Conservation (phyloP, 92 coral and sea anemone genomes). For the Muricea muricata region DNA sequence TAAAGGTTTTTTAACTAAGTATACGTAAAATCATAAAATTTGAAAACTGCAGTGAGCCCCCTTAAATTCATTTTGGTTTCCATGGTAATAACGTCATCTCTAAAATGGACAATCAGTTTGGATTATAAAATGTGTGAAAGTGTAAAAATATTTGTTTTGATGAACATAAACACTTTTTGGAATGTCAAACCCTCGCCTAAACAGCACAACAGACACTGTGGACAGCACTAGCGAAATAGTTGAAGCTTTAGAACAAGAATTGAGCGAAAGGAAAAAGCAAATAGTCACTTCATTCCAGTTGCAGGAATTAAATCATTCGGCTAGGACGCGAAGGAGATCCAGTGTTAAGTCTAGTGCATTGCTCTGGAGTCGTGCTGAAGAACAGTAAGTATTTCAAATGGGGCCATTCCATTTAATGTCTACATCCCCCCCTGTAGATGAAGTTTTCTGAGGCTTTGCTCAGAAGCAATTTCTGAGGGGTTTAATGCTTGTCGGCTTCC, state of each 20-base stretch:
- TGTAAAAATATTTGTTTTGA: background rate
- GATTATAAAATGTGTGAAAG: background rate
- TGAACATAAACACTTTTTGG: constrained; percentile 22
- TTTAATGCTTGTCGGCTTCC: no score
- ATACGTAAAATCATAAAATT: no score
- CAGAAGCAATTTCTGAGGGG: no score
- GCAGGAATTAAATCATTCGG: constrained; percentile 83
- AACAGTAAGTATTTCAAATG: constrained; percentile 82
- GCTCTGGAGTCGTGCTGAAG: constrained; percentile 76
- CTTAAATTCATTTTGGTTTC: background rate
- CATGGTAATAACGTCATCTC: constrained; percentile 35
- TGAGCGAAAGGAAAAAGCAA: constrained; percentile 75
- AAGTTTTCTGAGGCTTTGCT: no score
- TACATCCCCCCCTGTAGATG: no score
- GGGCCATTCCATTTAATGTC: no score
- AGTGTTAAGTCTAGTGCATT: constrained; percentile 78
- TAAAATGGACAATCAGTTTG: background rate
- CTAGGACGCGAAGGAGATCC: constrained; percentile 80
- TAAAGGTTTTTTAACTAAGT: no score
- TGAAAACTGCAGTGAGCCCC: background rate
- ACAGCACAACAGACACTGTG: background rate
- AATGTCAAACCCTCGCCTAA: background rate
- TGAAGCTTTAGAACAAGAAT: constrained; percentile 71
- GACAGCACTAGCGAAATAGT: constrained; percentile 53
- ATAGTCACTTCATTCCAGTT: constrained; percentile 92